Conservation (phyloP, 64 coral and sea anemone species). For the Porites australiensis region DNA sequence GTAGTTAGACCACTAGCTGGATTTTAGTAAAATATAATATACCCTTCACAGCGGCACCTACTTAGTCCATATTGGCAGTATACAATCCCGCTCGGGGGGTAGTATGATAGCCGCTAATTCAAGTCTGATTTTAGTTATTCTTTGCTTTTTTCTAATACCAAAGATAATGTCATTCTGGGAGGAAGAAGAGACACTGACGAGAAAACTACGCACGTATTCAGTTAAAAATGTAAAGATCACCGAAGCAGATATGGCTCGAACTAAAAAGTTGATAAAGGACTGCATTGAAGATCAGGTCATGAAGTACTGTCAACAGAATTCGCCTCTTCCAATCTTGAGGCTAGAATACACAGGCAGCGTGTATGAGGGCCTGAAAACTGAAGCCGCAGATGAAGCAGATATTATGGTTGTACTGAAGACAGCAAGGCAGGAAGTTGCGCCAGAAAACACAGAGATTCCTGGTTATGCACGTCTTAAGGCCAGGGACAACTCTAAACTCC, state of each 20-base stretch:
- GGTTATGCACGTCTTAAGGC: conserved; percentile 35
- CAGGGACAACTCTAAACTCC: neutral
- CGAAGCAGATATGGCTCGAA: conserved; percentile 8
- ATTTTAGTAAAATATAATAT: no score
- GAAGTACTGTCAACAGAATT: neutral
- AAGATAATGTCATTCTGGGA: no score
- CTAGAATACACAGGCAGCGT: conserved; percentile 59
- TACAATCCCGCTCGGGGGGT: no score
- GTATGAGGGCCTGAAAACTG: conserved; percentile 66
- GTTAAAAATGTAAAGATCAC: conserved; percentile 37
- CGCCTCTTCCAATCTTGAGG: conserved; percentile 23
- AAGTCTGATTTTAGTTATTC: no score
- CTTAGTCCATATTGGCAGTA: no score
- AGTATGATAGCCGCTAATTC: no score
- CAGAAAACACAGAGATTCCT: neutral
- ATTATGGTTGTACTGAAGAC: conserved; percentile 55
- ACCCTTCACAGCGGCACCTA: no score
- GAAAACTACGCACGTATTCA: conserved; percentile 35
- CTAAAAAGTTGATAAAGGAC: neutral
- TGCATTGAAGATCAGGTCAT: neutral
- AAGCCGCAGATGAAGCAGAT: conserved; percentile 59
- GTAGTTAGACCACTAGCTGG: no score
- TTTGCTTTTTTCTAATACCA: no score
- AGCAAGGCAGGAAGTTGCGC: neutral
- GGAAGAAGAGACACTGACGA: neutral